Conservation (phyloP, 2,797 vertebrate genomes). For the Bucorvus abyssinicus region DNA sequence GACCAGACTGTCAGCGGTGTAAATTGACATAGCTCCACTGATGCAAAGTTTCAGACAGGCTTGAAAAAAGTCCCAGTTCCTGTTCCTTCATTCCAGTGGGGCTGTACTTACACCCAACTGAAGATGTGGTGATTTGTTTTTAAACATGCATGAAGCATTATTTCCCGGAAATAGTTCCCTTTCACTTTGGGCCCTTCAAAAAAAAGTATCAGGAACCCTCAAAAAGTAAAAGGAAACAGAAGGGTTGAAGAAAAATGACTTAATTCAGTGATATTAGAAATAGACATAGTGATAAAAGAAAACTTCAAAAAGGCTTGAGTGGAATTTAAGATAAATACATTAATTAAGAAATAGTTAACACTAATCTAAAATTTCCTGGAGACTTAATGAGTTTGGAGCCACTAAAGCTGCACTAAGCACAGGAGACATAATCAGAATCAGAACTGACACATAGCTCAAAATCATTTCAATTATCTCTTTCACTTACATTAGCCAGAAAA, state of each 20-base stretch:
- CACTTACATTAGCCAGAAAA: slow-evolving; percentile 30
- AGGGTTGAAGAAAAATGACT: slow-evolving; percentile 10
- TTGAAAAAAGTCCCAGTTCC: background rate
- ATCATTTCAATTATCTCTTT: slow-evolving; percentile 55
- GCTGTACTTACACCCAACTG: background rate
- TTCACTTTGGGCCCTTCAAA: background rate
- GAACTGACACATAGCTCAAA: slow-evolving; percentile 42
- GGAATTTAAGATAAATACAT: slow-evolving; percentile 82
- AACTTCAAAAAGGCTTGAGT: background rate
- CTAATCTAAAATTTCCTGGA: slow-evolving; percentile 82
- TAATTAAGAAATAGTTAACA: slow-evolving; percentile 82
- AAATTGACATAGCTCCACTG: background rate
- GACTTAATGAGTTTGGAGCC: slow-evolving; percentile 65
- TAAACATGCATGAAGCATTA: background rate
- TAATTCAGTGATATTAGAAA: slow-evolving; percentile 38
- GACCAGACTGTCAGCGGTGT: background rate
- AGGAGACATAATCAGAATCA: slow-evolving; percentile 46
- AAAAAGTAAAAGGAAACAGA: background rate
- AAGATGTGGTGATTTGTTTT: background rate
- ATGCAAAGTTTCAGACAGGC: background rate
- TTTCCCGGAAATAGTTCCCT: background rate
- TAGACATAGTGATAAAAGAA: slow-evolving; percentile 28
- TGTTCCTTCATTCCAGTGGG: background rate
- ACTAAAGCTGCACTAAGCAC: slow-evolving; percentile 29
- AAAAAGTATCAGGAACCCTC: background rate